Conservation (phyloP, 1,140 invertebrate genomes). For the Chelonus insularis region DNA sequence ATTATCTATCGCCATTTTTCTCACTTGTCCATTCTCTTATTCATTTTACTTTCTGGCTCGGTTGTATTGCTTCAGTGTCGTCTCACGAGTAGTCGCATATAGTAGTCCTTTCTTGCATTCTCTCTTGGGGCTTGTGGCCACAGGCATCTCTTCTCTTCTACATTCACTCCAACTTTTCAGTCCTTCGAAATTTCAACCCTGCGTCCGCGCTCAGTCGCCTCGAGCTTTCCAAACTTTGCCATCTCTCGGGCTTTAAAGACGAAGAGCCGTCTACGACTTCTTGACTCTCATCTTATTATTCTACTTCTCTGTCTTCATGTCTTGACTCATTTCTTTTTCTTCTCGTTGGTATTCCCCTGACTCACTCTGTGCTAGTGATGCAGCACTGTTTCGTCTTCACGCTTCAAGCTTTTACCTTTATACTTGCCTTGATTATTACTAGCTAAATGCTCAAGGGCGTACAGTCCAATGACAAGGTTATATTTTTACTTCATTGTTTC, state of each 20-base stretch:
- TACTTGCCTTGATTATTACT: background rate
- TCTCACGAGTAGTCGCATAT: background rate
- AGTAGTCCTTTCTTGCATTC: background rate
- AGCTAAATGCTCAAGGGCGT: background rate
- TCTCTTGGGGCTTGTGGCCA: slow-evolving; percentile 21
- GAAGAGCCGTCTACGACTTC: slow-evolving; percentile 22
- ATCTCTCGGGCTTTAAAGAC: slow-evolving; percentile 28
- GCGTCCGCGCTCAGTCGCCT: slow-evolving; percentile 3
- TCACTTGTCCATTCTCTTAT: background rate
- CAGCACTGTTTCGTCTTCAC: slow-evolving; percentile 8
- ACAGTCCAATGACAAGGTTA: background rate
- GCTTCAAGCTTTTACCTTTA: background rate
- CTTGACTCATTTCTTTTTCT: background rate
- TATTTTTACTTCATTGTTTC: background rate
- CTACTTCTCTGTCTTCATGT: background rate
- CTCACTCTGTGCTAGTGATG: slow-evolving; percentile 5
- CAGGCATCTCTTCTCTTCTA: slow-evolving; percentile 14
- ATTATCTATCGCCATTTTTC: slow-evolving; percentile 1
- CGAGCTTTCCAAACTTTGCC: slow-evolving; percentile 26
- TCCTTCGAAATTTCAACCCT: slow-evolving; percentile 24
- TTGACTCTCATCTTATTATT: background rate
- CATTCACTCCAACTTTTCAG: slow-evolving; percentile 23
- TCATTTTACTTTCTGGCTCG: background rate
- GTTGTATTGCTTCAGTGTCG: background rate
- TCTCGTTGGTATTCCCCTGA: slow-evolving; percentile 26